Base-by-base conservation (phyloP, 2,113 vertebrate genomes). In the Sinocyclocheilus rhinocerous region DNA sequence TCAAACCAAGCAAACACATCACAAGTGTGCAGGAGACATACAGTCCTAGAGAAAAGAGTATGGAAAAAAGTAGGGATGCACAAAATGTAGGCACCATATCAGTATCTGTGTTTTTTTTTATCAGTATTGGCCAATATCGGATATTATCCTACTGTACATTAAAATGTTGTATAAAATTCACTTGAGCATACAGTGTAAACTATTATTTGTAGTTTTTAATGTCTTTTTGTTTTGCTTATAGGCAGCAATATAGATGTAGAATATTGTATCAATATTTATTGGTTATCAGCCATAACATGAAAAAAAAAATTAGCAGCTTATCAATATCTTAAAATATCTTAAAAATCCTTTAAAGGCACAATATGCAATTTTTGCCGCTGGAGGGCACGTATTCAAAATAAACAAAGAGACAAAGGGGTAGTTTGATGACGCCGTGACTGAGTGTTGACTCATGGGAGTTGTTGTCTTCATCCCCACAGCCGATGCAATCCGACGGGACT, bases 1-100 rank as follows among this genome's bases (percentile, higher is more conserved):
- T 36, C 65, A 85, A 83, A 15, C 20, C 26, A 86, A 80, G 45
- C 24, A 61, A 63, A 87, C 65, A 88, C 55, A 78, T 81, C 42
- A 85, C 36, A 15, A 63, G 48, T 72, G 36, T 24, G 55, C 36
- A 86, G 22, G 50, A 83, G 11, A 22, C 70, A 69, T 48, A 24
- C n/a, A 69, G 42, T 29, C 24, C 42, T 29, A n/a, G 57, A 59
- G 57, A 59, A 59, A 8, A 20, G 4, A 50, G 18, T 22, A 22
- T 65, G n/a, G 36, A 45, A 42, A 39, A 4, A 36, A 42, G 36
- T 12, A 42, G 69, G 10, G 20, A 72, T 72, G 36, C 36, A 72
- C 4, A 72, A 72, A 22, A 70, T 70, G 4, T 36, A 36, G 67
- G 26, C 26, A 12, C 10, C 1, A 63, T 63, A 63, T 63, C 59